A percentile compares a stretch with the other conserved stretches of the same genome.
Evolutionary conservation across 2,888 invertebrate genomes (phyloP).

Genomic region (Cheilosia impressa): DNA sequence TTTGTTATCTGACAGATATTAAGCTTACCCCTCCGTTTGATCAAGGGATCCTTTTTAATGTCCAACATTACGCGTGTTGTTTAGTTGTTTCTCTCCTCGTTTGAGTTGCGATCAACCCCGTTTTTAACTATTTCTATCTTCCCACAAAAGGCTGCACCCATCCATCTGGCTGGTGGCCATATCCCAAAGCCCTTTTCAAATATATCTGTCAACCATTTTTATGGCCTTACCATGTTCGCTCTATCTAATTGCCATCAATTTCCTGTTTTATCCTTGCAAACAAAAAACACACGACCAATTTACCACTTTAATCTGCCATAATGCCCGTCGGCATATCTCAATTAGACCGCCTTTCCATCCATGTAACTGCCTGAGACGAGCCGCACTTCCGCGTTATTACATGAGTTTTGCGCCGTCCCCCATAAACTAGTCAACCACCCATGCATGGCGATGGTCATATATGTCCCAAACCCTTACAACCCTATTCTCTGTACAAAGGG

Average conservation of each 20-base stretch:
- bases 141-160: neutral
- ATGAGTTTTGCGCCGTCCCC: conserved; percentile 45
- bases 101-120: neutral
- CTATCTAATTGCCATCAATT: conserved; percentile 51
- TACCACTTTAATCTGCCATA: conserved; percentile 61
- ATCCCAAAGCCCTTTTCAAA: conserved; percentile 9
- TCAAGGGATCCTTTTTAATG: too few species aligned
- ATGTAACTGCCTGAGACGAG: conserved; percentile 45
- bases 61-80: too few species aligned
- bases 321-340: conserved; percentile 56
- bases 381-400: conserved; percentile 50
- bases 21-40: too few species aligned
- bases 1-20: too few species aligned
- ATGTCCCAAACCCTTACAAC: conserved; percentile 63
- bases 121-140: neutral
- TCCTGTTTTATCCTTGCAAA: conserved; percentile 53
- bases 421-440: conserved; percentile 52
- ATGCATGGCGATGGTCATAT: conserved; percentile 53
- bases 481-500: conserved; percentile 9
- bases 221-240: conserved; percentile 31
- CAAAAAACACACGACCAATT: conserved; percentile 24
- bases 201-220: conserved; percentile 39
- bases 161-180: conserved; percentile 22
- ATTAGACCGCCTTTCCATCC: conserved; percentile 63
- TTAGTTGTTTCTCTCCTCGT: too few species aligned